These are phyloP conservation scores for Phymorhynchus buccinoides DNA, from an alignment of 1,140 invertebrate genomes.

Conservation along the genomic window DNA sequence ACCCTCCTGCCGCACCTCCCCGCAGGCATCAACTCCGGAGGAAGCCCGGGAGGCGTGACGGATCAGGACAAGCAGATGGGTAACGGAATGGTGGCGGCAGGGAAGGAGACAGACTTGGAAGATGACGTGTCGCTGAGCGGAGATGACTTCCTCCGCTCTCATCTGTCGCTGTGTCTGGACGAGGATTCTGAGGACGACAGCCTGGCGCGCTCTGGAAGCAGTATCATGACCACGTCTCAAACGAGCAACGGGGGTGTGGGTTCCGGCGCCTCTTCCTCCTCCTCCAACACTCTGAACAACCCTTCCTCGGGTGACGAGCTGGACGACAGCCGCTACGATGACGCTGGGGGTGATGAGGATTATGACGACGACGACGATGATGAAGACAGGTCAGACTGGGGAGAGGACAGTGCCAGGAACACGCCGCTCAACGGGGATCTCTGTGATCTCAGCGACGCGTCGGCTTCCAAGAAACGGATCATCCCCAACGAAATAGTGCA, in stretches of 20 bases:
- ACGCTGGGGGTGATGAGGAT: not conserved
- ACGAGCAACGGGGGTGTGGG: not conserved
- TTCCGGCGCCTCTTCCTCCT: slow-evolving; percentile 6
- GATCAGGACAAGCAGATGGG: not conserved
- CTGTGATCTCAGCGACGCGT: not conserved
- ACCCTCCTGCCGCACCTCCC: slow-evolving; percentile 44
- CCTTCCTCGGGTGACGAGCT: not conserved
- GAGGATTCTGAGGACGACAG: slow-evolving; percentile 25
- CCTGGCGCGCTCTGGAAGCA: not conserved
- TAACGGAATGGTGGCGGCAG: not conserved
- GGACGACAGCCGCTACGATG: not conserved
- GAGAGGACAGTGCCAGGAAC: not conserved
- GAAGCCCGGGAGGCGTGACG: not conserved
- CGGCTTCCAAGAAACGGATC: slow-evolving; percentile 42
- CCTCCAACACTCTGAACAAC: not conserved
- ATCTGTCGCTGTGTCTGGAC: slow-evolving; percentile 33
- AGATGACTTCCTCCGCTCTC: slow-evolving; percentile 28
- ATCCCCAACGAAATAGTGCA: slow-evolving; percentile 43
- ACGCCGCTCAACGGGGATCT: not conserved
- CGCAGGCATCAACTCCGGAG: not conserved
- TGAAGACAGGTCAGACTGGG: not conserved
- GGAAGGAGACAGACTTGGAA: slow-evolving; percentile 21
- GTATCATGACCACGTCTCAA: not conserved
- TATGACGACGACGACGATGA: not conserved
- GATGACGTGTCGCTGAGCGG: slow-evolving; percentile 35